These are phyloP conservation scores for Ascidia mentula DNA, from an alignment of 23 tunicate genomes.

Conservation along the genomic window DNA sequence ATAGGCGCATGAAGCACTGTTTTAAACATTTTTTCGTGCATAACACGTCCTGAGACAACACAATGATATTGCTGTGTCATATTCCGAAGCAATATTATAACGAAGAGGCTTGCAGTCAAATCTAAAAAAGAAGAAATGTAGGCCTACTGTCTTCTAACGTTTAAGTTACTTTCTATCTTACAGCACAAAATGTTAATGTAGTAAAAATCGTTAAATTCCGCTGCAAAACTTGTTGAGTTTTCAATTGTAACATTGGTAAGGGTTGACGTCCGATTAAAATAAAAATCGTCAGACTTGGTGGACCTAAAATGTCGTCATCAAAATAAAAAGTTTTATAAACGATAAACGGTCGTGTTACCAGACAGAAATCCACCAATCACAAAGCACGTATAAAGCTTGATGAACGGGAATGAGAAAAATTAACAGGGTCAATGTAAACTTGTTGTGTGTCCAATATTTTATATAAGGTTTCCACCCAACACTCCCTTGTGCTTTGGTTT, in stretches of 20 bases:
- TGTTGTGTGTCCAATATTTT: conserved; percentile 36
- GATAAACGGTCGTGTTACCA: conserved; percentile 18
- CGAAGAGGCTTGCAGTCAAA: not conserved
- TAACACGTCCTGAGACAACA: conserved; percentile 39
- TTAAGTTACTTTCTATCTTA: not conserved
- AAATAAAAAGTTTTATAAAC: not conserved
- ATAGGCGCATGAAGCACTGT: conserved; percentile 62
- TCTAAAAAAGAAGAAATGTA: not conserved
- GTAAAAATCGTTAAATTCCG: not conserved
- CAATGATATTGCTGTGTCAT: conserved; percentile 41
- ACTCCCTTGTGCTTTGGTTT: conserved; percentile 22
- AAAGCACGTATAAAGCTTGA: conserved; percentile 15
- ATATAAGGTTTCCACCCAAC: conserved; percentile 34
- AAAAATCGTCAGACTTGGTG: not conserved
- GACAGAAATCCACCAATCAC: conserved; percentile 55
- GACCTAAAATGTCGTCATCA: not conserved
- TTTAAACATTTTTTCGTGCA: conserved; percentile 81
- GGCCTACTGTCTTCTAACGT: too few relatives aligned
- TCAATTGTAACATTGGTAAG: not conserved
- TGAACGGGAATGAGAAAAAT: not conserved
- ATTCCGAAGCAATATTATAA: conserved; percentile 4
- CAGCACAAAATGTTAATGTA: not conserved
- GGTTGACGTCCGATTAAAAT: not conserved
- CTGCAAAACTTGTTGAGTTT: not conserved
- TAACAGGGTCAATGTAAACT: not conserved